These are phyloP conservation scores for Gymnoscelis rufifasciata DNA, from an alignment of 2,888 invertebrate species.

Conservation along the genomic window DNA sequence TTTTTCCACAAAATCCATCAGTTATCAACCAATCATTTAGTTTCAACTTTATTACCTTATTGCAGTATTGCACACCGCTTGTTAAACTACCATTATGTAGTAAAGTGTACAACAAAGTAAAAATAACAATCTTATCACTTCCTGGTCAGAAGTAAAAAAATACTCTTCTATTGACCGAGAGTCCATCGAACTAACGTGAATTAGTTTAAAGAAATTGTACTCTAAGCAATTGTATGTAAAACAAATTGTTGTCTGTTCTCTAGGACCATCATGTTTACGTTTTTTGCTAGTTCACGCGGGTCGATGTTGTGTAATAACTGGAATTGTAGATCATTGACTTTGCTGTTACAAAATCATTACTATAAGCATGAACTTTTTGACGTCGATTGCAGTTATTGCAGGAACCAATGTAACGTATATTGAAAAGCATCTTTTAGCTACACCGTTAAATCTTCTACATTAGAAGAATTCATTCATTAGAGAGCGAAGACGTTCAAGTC, in stretches of 20 bases:
- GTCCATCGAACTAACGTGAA: conserved; percentile 38
- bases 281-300: conserved; percentile 42
- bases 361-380: too few species aligned
- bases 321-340: conserved; percentile 41
- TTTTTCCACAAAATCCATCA: too few species aligned
- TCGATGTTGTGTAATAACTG: conserved; percentile 31
- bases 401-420: too few species aligned
- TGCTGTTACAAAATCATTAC: conserved; percentile 1
- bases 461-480: too few species aligned
- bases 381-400: too few species aligned
- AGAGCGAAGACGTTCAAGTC: too few species aligned
- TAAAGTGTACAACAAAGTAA: not conserved
- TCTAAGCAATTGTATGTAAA: conserved; percentile 2
- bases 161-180: conserved; percentile 22
- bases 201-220: conserved; percentile 16
- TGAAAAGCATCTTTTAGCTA: too few species aligned
- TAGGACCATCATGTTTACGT: conserved; percentile 43
- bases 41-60: too few species aligned
- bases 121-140: conserved; percentile 5
- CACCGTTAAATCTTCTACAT: too few species aligned
- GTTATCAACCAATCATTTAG: too few species aligned
- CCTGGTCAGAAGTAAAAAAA: conserved; percentile 21
- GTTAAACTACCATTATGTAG: conserved; percentile 6
- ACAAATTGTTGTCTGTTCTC: not conserved
- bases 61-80: too few species aligned